phyloP scores from a whole-genome alignment of 2,113 vertebrate genomes.

The Nipponia nippon region DNA sequence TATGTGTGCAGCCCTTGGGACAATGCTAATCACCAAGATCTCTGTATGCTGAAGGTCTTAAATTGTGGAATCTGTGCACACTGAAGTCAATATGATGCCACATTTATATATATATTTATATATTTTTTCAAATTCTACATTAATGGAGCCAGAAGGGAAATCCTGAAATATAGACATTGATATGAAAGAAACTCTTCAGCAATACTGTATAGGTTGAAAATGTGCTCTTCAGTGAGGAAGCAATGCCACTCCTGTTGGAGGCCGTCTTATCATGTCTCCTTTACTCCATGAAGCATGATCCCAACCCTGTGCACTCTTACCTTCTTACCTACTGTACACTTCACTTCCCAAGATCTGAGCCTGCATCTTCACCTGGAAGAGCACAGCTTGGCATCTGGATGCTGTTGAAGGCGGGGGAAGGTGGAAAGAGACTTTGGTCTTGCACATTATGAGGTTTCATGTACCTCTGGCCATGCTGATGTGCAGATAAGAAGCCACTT shows the following conservation, averaged over 20 bases:
- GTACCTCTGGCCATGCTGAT: not conserved
- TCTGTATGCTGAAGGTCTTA: not conserved
- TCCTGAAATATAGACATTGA: not conserved
- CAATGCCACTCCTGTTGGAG: not conserved
- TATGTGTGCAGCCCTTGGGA: not conserved
- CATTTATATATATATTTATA: not conserved
- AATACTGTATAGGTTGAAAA: not conserved
- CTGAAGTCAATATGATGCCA: not conserved
- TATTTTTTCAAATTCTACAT: not conserved
- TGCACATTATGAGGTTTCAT: accelerated
- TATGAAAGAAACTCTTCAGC: not conserved
- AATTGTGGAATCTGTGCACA: not conserved
- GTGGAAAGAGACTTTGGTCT: not conserved
- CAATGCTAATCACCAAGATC: not conserved
- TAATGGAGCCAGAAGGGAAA: not conserved
- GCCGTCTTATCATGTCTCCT: not conserved
- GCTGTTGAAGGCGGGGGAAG: not conserved
- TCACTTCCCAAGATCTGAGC: not conserved
- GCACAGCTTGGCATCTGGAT: not conserved
- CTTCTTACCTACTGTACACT: not conserved
- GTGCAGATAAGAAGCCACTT: not conserved
- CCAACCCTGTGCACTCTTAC: not conserved
- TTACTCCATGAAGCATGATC: not conserved
- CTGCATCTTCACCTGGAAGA: not conserved
- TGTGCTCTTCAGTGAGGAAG: not conserved